Conservation (phyloP, 2,113 vertebrate genomes). For the Pterophyllum scalare region DNA sequence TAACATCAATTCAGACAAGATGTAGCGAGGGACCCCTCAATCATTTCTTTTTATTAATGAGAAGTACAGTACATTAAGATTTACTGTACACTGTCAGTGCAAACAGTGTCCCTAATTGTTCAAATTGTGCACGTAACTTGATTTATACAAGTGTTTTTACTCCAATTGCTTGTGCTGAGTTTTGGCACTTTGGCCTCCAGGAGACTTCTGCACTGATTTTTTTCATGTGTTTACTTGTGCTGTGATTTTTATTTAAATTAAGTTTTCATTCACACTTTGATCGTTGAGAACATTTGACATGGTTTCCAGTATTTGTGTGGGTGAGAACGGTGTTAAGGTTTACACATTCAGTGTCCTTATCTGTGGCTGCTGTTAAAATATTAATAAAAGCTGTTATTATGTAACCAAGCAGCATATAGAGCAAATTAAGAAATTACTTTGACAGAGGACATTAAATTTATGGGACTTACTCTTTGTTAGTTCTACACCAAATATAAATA, state of each 20-base stretch:
- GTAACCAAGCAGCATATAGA: background rate
- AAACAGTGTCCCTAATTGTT: background rate
- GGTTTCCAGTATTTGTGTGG: background rate
- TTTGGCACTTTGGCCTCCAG: background rate
- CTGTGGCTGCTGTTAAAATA: background rate
- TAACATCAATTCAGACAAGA: background rate
- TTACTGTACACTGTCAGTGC: background rate
- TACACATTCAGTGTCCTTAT: background rate
- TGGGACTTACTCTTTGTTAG: background rate
- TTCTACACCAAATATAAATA: too few relatives aligned
- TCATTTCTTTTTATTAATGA: background rate
- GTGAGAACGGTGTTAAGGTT: background rate
- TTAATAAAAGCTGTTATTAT: background rate
- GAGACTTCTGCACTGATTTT: background rate
- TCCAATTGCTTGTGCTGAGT: background rate
- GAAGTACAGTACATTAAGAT: background rate
- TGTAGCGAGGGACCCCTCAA: background rate
- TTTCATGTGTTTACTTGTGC: background rate
- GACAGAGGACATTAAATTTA: background rate
- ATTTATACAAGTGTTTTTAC: background rate
- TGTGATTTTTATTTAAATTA: slow-evolving; percentile 7
- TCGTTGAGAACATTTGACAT: background rate
- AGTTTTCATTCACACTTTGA: background rate
- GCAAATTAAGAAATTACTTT: background rate
- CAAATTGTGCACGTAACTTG: background rate